Evolutionary conservation across 2,113 vertebrate species (phyloP), one percentile per base, ranked within the genome.

Genomic region (Typhlomys cinereus): DNA sequence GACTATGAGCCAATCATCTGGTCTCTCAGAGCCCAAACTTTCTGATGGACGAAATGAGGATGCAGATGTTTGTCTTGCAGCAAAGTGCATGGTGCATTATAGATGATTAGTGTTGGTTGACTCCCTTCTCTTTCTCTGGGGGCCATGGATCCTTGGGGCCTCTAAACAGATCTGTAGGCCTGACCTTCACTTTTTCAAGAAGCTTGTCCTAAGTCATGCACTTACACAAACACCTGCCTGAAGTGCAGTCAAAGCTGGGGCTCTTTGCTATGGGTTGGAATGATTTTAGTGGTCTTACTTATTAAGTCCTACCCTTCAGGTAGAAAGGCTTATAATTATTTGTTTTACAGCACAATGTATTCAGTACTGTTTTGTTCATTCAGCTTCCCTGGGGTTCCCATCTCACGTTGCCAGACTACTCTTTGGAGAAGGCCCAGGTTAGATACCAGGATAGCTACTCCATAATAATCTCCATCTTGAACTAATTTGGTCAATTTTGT

Each of bases 1-100:
- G 86, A 87, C 89, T 78, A 27, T 34, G n/a, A 88, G n/a, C n/a
- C 89, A 81, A 39, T 85, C 78, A 82, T 27, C 29, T 71, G 76
- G 62, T 41, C 39, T 85, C 87, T 95, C n/a, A 34, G 39, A 89
- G 86, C 8, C 71, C 25, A 34, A 52, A 81, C 52, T 83, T 89
- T 44, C 79, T 84, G 89, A 92, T 54, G 57, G 23, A 2, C 36
- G n/a, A 81, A 85, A 75, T 54, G 39, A 92, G 39, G 36, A 74
- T 41, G 31, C 46, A 31, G 29, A 80, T 83, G 57, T 46, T 46
- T 70, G 67, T 41, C 85, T 88, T 83, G 92, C 44, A 87, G 52
- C 91, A 57, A 80, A 94, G 74, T 84, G 70, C 31, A 48, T 75
- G 44, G 75, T 18, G 80, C 39, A 48, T 92, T 84, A 80, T 4